Evolutionary conservation across 35 echinoderm and acorn worm species (phyloP), one percentile per base, ranked within the genome.

Genomic region (Amphiura filiformis): DNA sequence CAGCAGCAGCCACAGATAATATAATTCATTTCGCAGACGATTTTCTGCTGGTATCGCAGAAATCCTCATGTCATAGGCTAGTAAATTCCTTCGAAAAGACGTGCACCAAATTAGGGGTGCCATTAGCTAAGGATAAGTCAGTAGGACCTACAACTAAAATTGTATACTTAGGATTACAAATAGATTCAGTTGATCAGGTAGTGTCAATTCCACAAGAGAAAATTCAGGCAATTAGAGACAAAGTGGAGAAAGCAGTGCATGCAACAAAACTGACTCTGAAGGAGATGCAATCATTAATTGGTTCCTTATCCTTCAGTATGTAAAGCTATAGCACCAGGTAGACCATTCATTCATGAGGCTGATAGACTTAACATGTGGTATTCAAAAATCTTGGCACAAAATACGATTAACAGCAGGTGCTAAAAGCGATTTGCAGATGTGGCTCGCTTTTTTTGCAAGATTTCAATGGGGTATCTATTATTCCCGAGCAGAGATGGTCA

Each of bases 21-120:
- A 38, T 86, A 30, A 20, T 86, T 31, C 40, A 52, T 77, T 86
- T 86, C 36, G 31, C 79, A 4, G 80, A 89, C 31, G 87, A 89
- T 32, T 89, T 82, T 36, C 79, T 89, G 79, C 56, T 82, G 0
- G 39, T 36, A 42, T 49, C 28, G 80, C 12, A 49, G 41, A 23
- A 34, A n/a, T n/a, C 38, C 17, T 83, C 81, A 4, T 83, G 81
- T 83, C 81, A 52, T 1, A 14, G n/a, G 32, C 11, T 83, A 31
- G 39, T 83, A 18, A 47, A 31, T 0, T 28, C 13, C 0, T 57
- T 83, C 33, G 28, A 56, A 83, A 40, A 56, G 22, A 40, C 52
- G 0, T 83, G 81, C 33, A 14, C 17, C 14, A 57, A 83, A 0
- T 37, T 83, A 28, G 81, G 42, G 17, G 81, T 83, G 7, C 81